These are phyloP conservation scores for Rachycentron canadum DNA, from an alignment of 2,797 vertebrate genomes.

Conservation along the genomic window DNA sequence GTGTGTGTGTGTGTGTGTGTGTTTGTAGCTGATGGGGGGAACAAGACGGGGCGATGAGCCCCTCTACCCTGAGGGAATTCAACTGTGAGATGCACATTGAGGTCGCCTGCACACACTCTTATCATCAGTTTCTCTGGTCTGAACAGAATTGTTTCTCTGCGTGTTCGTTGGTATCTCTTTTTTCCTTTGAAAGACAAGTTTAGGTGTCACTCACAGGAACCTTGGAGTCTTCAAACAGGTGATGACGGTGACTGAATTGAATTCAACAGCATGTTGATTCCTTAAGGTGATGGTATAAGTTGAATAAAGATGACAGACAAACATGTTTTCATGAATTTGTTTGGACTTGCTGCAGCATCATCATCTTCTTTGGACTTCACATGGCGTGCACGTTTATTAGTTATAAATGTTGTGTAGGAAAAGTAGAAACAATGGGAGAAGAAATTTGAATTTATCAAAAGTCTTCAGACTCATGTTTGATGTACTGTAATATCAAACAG, in stretches of 20 bases:
- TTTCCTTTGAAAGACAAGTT: constrained; percentile 48
- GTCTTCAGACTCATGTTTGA: not conserved
- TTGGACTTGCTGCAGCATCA: not conserved
- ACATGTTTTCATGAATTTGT: not conserved
- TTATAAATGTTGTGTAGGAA: not conserved
- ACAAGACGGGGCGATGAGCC: constrained; percentile 77
- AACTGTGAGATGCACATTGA: constrained; percentile 83
- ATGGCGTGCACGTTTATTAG: not conserved
- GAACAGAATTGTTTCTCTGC: constrained; percentile 68
- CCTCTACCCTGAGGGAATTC: constrained; percentile 80
- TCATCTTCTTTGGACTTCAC: not conserved
- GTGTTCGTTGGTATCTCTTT: constrained; percentile 14
- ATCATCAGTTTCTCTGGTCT: constrained; percentile 71
- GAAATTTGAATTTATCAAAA: not conserved
- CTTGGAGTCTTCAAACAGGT: constrained; percentile 28
- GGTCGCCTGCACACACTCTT: constrained; percentile 70
- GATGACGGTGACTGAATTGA: constrained; percentile 31
- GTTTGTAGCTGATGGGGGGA: constrained; percentile 63
- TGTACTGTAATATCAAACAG: no score
- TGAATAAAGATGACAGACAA: not conserved
- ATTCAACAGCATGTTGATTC: constrained; percentile 4
- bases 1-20: constrained; percentile 37
- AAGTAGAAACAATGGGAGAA: not conserved
- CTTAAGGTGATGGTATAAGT: not conserved
- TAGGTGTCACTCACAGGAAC: constrained; percentile 49